These are phyloP conservation scores for Macrophya annulata DNA, from an alignment of 2,888 invertebrate species.

Conservation along the genomic window DNA sequence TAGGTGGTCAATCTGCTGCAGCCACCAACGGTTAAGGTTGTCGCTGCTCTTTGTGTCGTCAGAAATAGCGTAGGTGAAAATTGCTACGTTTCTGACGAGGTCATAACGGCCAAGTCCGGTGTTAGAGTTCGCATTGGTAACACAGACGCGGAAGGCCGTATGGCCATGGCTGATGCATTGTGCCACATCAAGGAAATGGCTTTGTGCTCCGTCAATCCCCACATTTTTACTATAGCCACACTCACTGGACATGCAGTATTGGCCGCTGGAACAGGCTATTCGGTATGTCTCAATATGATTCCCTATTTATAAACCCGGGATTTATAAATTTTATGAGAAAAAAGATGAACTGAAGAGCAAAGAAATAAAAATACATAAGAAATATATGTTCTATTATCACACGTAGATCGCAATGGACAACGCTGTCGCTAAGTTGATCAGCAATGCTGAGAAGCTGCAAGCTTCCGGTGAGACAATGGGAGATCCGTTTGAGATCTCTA, in stretches of 20 bases:
- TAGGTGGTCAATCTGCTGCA: conserved; percentile 85
- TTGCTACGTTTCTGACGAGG: conserved; percentile 94
- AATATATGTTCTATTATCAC: conserved; percentile 8
- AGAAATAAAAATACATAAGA: neutral
- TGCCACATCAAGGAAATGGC: conserved; percentile 89
- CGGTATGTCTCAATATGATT: conserved; percentile 80
- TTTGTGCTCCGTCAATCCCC: conserved; percentile 86
- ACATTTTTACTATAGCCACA: conserved; percentile 95
- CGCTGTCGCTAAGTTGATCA: conserved; percentile 81
- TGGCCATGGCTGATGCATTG: conserved; percentile 95
- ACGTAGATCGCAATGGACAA: conserved; percentile 84
- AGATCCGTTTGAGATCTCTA: conserved; percentile 92
- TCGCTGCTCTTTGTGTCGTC: conserved; percentile 92
- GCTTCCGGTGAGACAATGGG: conserved; percentile 86
- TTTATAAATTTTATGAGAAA: neutral
- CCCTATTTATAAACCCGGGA: neutral
- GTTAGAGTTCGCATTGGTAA: conserved; percentile 93
- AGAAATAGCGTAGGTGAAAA: conserved; percentile 95
- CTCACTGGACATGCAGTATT: conserved; percentile 92
- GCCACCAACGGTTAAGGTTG: conserved; percentile 89
- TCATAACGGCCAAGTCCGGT: conserved; percentile 91
- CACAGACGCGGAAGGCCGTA: conserved; percentile 97
- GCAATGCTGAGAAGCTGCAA: conserved; percentile 84
- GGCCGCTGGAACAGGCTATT: conserved; percentile 86
- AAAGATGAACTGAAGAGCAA: neutral